Evolutionary conservation across 2,113 vertebrate genomes (phyloP), one percentile per base, ranked within the genome.

Genomic region (Caracal caracal): DNA sequence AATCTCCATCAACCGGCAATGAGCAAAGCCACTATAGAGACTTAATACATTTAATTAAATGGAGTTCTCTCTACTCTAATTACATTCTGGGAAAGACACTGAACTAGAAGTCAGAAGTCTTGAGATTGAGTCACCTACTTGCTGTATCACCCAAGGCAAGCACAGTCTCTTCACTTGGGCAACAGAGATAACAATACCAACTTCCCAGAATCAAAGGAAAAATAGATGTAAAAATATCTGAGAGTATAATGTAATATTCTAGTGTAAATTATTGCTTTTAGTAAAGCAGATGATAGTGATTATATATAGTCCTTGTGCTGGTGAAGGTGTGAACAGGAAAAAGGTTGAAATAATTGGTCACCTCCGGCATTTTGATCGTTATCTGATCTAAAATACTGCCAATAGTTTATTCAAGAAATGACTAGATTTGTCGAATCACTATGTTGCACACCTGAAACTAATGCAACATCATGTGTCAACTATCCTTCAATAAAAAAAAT

Each of bases 181-280:
- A 59, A 53, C n/a, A 78, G 71, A 43, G 6, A 78, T 61, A 88
- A 63, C 4, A 66, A 13, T 37, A 59, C 9, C 22, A 10, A 12
- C 43, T 65, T 89, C 6, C 93, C 47, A 61, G 12, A 93, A 56
- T 92, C 40, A 51, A 81, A 47, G 76, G 63, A 80, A 94, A 96
- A 53, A 78, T 53, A 40, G 30, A 49, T 66, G 28, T 71, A 26
- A 92, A 73, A 33, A 19, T 85, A 66, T 26, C 37, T 93, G 35
- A 68, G 16, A 93, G 4, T 7, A 15, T 33, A 30, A 91, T 94
- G 19, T 73, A 65, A 6, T 51, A 56, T 43, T 92, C 13, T 40
- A 71, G 40, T 71, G 49, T 0, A n/a, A 83, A 40, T n/a, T 5
- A 37, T 35, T 12, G 16, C 19, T 90, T 88, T 61, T n/a, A 70